Base-by-base conservation (phyloP, 2,888 invertebrate species). In the Hemithea aestivaria region DNA sequence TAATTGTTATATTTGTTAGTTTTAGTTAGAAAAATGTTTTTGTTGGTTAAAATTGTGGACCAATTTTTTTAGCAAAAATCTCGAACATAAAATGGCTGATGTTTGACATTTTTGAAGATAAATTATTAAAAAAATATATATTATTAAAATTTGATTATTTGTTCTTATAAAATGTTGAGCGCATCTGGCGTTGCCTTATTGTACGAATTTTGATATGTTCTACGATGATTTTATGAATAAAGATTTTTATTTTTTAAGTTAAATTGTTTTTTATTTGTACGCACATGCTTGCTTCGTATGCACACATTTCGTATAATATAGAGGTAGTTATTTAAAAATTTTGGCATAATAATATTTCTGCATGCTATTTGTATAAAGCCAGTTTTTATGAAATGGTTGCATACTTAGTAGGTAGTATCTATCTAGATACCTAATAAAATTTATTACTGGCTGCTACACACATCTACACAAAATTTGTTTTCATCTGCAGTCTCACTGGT, bases 171-270 rank as follows among this genome's bases (percentile, higher is more conserved):
- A 55, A 56, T 50, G 43, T 51, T 57, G 36, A 53, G 47, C 50
- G 56, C 63, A 62, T 53, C 66, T 55, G 56, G 66, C 53, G 73
- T 70, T 76, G 81, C 82, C 83, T 83, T 81, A 78, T 48, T 56
- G 32, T 56, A 53, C 45, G 51, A 51, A 61, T 44, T 53, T 48
- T 51, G 56, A 71, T 73, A 71, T 72, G 66, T 77, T 76, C 62
- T 63, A 66, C 63, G 67, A 65, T 68, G 65, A 65, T 70, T 66
- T 66, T 81, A 69, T 67, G 66, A 83, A 81, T 80, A 82, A 83
- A 82, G 58, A 60, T 73, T 76, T 78, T 78, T 74, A 75, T 74
- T 81, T 74, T 80, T 81, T 82, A 77, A 80, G 78, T 82, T 80
- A 47, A 40, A 23, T 40, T 32, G 50, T 53, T 67, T 80, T 76